Conservation (phyloP, 2,888 invertebrate species). For the Smittia sp. region DNA sequence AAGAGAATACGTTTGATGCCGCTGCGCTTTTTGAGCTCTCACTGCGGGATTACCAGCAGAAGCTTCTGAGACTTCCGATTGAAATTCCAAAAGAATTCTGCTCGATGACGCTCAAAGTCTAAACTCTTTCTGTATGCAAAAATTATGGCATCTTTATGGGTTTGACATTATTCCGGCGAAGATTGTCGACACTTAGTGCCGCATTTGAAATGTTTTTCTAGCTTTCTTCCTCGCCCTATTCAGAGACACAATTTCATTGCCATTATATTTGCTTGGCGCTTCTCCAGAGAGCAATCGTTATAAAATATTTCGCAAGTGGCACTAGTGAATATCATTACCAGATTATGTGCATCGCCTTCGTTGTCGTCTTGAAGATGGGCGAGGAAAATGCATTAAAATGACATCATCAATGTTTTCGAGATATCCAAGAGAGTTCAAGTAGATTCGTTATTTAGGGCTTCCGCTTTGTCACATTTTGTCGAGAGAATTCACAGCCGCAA, state of each 20-base stretch:
- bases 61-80: not conserved
- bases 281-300: not conserved
- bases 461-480: not conserved
- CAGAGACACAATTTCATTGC: slow-evolving; percentile 4
- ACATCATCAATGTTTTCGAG: slow-evolving; percentile 3
- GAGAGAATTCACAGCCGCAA: not conserved
- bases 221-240: not conserved
- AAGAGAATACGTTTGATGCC: slow-evolving; percentile 26
- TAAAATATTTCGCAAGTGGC: slow-evolving; percentile 8
- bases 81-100: not conserved
- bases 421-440: not conserved
- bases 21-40: not conserved
- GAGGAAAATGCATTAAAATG: slow-evolving; percentile 10
- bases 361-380: not conserved
- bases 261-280: slow-evolving; percentile 7
- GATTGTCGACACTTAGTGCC: slow-evolving; percentile 10
- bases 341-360: slow-evolving; percentile 1
- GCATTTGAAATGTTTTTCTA: slow-evolving; percentile 15
- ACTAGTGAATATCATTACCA: slow-evolving; percentile 12
- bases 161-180: slow-evolving; percentile 10
- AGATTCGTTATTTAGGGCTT: slow-evolving; percentile 8
- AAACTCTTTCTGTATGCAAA: not conserved
- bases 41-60: too few species aligned
- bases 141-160: slow-evolving; percentile 16
- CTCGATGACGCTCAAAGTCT: not conserved